Evolutionary conservation across 2,888 invertebrate species (phyloP), one percentile per base, ranked within the genome.

Genomic region (Balanococcus diminutus): DNA sequence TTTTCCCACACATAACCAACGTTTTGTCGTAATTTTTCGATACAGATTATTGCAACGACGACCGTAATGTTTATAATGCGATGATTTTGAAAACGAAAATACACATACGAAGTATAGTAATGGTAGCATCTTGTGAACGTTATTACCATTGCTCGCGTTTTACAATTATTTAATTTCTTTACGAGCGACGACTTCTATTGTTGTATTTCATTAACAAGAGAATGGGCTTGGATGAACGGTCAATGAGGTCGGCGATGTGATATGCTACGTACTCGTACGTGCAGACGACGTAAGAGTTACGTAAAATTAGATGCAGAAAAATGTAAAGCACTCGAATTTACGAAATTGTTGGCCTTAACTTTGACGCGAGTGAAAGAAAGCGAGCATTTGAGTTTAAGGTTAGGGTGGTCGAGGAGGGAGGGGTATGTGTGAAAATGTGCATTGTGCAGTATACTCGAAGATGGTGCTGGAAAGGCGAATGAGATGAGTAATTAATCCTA

Each of bases 271-370:
- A 72, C n/a, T n/a, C 16, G 31, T 22, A 5, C 31, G 36, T 5
- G 36, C 22, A 67, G 2, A 31, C 28, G 56, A 51, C 42, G 51
- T 51, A 51, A 51, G 19, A 51, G 25, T 82, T 82, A 82, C 51
- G 82, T 51, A 82, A 82, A 51, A 36, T 9, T 19, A 1, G 14
- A 6, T 8, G 32, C 28, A 19, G 25, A 25, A 42, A 42, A 42
- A 51, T 19, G 25, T 19, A 32, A 28, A 46, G 5, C 8, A 39
- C 25, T 19, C 19, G 5, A 46, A 61, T 75, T 84, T 84, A 79
- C 84, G 75, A 84, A 84, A 84, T 46, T 19, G 19, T 28, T 75
- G 84, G 72, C 84, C 75, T 84, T 75, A 84, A 84, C 84, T 84
- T 84, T 84, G 84, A 84, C 67, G 25, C 39, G 14, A 19, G 6